phyloP scores from a whole-genome alignment of 2,888 invertebrate species.

The Netelia fuscicornis region DNA sequence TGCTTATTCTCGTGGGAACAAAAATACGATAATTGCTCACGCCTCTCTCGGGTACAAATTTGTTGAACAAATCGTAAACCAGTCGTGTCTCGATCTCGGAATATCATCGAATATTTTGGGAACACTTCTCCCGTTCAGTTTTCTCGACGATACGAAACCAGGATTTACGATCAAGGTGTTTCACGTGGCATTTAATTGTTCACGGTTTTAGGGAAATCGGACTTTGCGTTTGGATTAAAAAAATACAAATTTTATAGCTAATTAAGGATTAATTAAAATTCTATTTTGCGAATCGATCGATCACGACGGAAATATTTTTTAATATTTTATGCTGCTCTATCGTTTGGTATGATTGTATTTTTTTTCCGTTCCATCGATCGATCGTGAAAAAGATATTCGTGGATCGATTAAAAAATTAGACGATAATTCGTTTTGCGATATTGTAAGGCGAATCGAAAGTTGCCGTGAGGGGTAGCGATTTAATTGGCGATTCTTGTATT shows the following conservation, averaged over 20 bases:
- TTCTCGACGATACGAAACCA: not conserved
- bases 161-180: constrained; percentile 43
- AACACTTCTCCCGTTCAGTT: not conserved
- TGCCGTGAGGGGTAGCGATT: constrained; percentile 40
- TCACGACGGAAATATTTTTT: too few species aligned
- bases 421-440: constrained; percentile 6
- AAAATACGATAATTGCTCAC: constrained; percentile 1
- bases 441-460: constrained; percentile 40
- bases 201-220: not conserved
- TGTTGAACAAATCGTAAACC: constrained; percentile 5
- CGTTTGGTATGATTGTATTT: not conserved
- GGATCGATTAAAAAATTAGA: not conserved
- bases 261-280: too few species aligned
- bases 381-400: too few species aligned
- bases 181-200: not conserved
- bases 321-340: not conserved
- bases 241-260: not conserved
- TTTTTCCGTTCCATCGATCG: not conserved
- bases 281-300: not conserved
- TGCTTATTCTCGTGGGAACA: not conserved
- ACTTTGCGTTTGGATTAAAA: not conserved
- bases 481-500: constrained; percentile 38
- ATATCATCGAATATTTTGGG: constrained; percentile 18
- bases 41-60: not conserved
- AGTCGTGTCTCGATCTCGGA: not conserved